Base-by-base conservation (phyloP, 1,140 invertebrate genomes). In the Ceratosolen solmsi region DNA sequence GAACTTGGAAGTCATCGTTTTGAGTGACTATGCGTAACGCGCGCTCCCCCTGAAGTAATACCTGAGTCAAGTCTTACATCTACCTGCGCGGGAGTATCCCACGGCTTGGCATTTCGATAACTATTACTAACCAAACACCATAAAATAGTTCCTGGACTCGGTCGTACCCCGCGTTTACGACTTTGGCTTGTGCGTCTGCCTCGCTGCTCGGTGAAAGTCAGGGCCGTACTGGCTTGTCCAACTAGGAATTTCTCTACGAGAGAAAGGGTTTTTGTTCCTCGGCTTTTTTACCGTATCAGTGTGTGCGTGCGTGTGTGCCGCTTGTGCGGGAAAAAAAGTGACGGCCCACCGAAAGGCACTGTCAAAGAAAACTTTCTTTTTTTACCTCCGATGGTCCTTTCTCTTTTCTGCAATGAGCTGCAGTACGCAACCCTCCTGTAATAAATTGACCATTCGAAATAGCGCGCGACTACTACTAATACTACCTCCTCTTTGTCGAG, bases 81-180 rank as follows among this genome's bases (percentile, higher is more conserved):
- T 83, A 83, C 38, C 82, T 83, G 74, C 65, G 63, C 74, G 58
- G 68, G 20, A 75, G 56, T 49, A 83, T 80, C 78, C 82, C 74
- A 76, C 68, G 82, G 79, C 78, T 77, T 56, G 76, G 79, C 73
- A 46, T 85, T 85, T 84, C 74, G 70, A 83, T 78, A 85, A 79
- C 79, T 82, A 85, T 85, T 86, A 82, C 81, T 86, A 70, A 22
- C 87, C 87, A 89, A 90, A 90, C 86, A 87, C 87, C 89, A 85
- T 91, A 91, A 91, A 91, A 91, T 89, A 73, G 72, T 85, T 84
- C 70, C 84, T 51, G n/a, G 80, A 81, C 84, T 85, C 79, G 49
- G 79, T 38, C 71, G 70, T 82, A 83, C 41, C 82, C 83, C 83
- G 71, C 60, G 77, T 89, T 89, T 90, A 89, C 79, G 87, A 84